Evolutionary conservation across 1,140 invertebrate genomes (phyloP), one percentile per base, ranked within the genome.

Genomic region (Papilio dardanus): DNA sequence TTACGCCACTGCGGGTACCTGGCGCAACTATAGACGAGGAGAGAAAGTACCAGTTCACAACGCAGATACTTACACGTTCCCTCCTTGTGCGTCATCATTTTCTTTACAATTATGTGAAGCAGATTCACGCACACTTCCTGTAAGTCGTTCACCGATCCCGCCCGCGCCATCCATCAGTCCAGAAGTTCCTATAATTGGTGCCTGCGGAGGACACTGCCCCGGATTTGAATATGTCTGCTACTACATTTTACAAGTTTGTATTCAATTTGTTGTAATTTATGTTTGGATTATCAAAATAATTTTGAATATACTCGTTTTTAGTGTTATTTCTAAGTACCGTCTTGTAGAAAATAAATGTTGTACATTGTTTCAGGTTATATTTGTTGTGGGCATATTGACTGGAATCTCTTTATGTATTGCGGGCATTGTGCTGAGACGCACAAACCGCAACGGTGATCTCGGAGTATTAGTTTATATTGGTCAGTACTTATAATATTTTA

Each of bases 141-240:
- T 84, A 7, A 88, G 75, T 67, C 76, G 81, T 6, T 88, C 90
- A 2, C 88, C 88, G 12, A 79, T 87, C 21, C 88, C 88, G 30
- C 84, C 90, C 8, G 71, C 87, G 46, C 86, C 89, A 50, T 88
- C 92, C 24, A 81, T 88, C 10, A 93, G 90, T 76, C 91, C 92
- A 28, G 92, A 94, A 82, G 88, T 92, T 58, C 89, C 90, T 75
- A 94, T 94, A 37, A 94, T 95, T 66, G 94, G 95, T 77, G 95
- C 95, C 30, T 95, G 95, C 85, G 95, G 95, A 19, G 95, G 95
- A 1, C 95, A 95, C 84, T 95, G 95, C 76, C 94, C 95, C 76
- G 95, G 94, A 76, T 95, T 95, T 93, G 95, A 95, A 93, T 95
- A 95, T 93, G 94, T 95, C 78, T 95, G 95, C 88, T 95, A 95